A percentile compares a stretch with the other conserved stretches of the same genome.
phyloP scores from a whole-genome alignment of 2,888 invertebrate genomes.

The Mythimna ferrago region DNA sequence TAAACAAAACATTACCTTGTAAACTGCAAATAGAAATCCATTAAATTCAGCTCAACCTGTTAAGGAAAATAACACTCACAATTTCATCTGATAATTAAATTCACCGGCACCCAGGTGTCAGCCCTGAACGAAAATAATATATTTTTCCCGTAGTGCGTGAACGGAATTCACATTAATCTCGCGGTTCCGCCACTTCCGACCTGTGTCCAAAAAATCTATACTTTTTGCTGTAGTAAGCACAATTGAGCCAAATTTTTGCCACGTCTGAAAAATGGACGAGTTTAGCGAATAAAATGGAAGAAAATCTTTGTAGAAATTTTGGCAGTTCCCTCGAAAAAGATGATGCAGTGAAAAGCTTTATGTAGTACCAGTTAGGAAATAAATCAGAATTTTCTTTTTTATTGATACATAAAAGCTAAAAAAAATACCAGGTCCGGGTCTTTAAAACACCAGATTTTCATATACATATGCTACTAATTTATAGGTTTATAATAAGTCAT shows the following conservation, averaged over 20 bases:
- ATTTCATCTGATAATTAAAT: slow-evolving; percentile 35
- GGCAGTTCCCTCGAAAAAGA: neutral
- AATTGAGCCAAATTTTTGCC: slow-evolving; percentile 56
- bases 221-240: slow-evolving; percentile 63
- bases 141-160: slow-evolving; percentile 71
- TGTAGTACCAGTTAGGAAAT: neutral
- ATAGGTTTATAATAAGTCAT: no score
- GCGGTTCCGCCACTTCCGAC: slow-evolving; percentile 68
- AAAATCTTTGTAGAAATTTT: slow-evolving; percentile 24
- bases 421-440: no score
- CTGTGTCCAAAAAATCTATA: slow-evolving; percentile 74
- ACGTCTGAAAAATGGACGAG: slow-evolving; percentile 36
- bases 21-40: neutral
- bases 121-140: slow-evolving; percentile 70
- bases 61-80: neutral
- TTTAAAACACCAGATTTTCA: no score
- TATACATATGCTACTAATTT: no score
- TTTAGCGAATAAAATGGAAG: slow-evolving; percentile 27
- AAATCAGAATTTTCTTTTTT: no score
- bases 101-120: slow-evolving; percentile 45
- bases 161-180: slow-evolving; percentile 77
- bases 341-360: neutral
- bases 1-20: neutral
- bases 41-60: neutral
- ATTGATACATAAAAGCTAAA: no score